Base-by-base conservation (phyloP, 2,113 vertebrate species). In the Cinclus cinclus region DNA sequence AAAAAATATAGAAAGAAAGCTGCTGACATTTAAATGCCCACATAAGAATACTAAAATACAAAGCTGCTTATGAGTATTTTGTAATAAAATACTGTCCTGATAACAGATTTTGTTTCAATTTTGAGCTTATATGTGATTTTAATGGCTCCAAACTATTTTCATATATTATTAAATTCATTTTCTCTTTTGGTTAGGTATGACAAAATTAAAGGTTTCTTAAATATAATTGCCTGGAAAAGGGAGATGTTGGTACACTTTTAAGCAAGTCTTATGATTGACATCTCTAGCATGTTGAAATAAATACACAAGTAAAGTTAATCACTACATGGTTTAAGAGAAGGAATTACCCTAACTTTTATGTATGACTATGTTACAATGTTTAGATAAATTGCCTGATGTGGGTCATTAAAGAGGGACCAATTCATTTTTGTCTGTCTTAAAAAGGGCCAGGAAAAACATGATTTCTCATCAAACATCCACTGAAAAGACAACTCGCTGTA, bases 391-490 rank as follows among this genome's bases (percentile, higher is more conserved):
- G 59, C 65, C 73, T 88, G 46, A 94, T 93, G 37, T 73, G 92
- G 67, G 70, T 93, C 77, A 67, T 76, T 73, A 75, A 42, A 75
- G 49, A 52, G 56, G 47, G 55, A 52, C 58, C 70, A 83, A 71
- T 96, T 96, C 28, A 84, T 95, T 92, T 71, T 78, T 94, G 49
- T 90, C 89, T 92, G 17, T 67, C 63, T 94, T 63, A 64, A 91
- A 82, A 94, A 95, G 67, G 22, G 27, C 68, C 90, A 35, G 1
- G 56, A 42, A 89, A 96, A 94, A 79, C 78, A 75, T 64, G 55
- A 76, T 79, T 92, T 70, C 85, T 95, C 89, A 90, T 83, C 83
- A 87, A 85, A 63, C 59, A 91, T 84, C 87, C 90, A 87, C 63
- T 69, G 59, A 84, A 95, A 95, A 91, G 58, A 93, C 64, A 76